These are phyloP conservation scores for Eupithecia subfuscata DNA, from an alignment of 2,888 invertebrate species.

Conservation along the genomic window DNA sequence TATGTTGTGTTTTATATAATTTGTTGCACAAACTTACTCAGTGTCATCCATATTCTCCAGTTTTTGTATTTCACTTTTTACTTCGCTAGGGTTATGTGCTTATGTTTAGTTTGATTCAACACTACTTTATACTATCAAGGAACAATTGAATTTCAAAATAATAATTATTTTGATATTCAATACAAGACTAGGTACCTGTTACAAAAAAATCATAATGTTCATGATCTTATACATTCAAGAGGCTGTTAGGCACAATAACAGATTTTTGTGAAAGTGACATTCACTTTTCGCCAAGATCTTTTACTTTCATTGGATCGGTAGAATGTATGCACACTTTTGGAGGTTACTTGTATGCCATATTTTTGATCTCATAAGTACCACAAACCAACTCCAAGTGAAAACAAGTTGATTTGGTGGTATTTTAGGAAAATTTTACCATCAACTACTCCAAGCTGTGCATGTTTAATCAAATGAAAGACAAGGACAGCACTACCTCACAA, in stretches of 20 bases:
- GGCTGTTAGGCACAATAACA: conserved; percentile 52
- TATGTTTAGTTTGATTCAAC: conserved; percentile 8
- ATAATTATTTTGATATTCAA: conserved; percentile 33
- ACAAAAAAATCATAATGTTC: neutral
- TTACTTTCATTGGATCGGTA: conserved; percentile 26
- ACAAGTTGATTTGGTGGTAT: neutral
- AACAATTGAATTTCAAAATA: conserved; percentile 20
- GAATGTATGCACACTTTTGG: conserved; percentile 23
- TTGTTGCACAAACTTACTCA: conserved; percentile 29
- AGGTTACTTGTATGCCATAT: conserved; percentile 13
- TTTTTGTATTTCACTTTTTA: conserved; percentile 24
- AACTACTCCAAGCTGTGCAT: neutral
- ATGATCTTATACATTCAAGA: neutral
- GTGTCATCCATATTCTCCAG: conserved; percentile 36
- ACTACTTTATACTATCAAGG: neutral
- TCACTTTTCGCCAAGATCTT: conserved; percentile 59
- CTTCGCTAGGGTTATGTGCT: conserved; percentile 9
- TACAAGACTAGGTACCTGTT: neutral
- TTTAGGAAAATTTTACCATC: neutral
- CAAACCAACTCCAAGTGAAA: neutral
- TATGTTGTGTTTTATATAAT: neutral
- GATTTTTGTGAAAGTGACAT: conserved; percentile 75
- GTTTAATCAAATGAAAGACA: conserved; percentile 24
- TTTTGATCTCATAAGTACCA: neutral
- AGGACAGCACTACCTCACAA: conserved; percentile 29